A percentile compares a stretch with the other conserved stretches of the same genome.
Conservation (phyloP, 1,140 invertebrate genomes). For the Lutraria rhynchaena region DNA sequence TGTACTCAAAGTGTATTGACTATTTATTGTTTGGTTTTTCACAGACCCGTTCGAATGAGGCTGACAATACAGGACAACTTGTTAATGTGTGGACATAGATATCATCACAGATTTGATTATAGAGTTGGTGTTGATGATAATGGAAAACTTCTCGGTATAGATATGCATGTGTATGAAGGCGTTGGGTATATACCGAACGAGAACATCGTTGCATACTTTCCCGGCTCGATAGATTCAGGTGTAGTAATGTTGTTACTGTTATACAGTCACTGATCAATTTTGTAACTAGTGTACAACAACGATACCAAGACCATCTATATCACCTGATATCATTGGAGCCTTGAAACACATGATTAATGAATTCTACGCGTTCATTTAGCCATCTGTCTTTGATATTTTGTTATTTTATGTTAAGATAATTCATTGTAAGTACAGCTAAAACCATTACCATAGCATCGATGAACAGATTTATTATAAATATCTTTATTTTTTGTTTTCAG, state of each 20-base stretch:
- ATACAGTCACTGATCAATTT: not conserved
- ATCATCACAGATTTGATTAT: conserved; percentile 93
- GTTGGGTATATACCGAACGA: conserved; percentile 16
- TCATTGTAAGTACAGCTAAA: too few species aligned
- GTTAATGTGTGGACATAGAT: conserved; percentile 90
- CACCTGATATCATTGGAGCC: too few species aligned
- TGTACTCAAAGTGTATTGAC: too few species aligned
- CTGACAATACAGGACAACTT: conserved; percentile 96
- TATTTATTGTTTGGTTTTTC: not conserved
- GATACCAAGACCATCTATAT: too few species aligned
- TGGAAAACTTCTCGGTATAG: conserved; percentile 59
- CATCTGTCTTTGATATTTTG: too few species aligned
- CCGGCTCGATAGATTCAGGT: conserved; percentile 42
- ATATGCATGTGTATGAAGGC: conserved; percentile 59
- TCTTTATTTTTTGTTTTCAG: conserved; percentile 59
- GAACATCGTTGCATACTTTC: not conserved
- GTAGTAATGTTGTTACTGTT: conserved; percentile 41
- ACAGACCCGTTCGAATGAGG: conserved; percentile 91
- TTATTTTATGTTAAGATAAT: too few species aligned
- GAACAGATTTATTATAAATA: too few species aligned
- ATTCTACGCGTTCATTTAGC: too few species aligned
- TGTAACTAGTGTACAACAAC: too few species aligned
- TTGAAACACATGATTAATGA: too few species aligned
- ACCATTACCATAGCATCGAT: too few species aligned
- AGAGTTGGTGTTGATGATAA: conserved; percentile 82